Percentiles rank a stretch among this genome's conserved stretches.
Conservation (phyloP, 2,797 vertebrate species). For the Delichon dasypus region DNA sequence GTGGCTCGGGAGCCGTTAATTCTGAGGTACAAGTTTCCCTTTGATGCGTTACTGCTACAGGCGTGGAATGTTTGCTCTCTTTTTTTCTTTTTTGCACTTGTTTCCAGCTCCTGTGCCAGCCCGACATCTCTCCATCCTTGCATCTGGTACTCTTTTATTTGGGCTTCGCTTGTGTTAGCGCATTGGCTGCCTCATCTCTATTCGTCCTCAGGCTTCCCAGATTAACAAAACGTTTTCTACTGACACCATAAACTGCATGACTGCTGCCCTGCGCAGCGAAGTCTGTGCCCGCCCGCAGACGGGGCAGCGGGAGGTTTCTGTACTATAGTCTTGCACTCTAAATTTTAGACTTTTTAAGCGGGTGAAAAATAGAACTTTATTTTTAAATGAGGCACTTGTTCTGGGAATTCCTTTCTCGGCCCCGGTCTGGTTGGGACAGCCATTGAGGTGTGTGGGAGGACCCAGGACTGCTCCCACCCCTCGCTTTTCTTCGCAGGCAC, state of each 20-base stretch:
- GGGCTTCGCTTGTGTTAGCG: background rate
- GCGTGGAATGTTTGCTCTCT: background rate
- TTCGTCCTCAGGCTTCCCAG: conserved; percentile 21
- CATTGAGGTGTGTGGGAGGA: background rate
- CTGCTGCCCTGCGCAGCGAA: background rate
- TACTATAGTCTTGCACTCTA: conserved; percentile 22
- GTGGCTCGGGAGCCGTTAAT: background rate
- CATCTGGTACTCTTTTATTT: conserved; percentile 5
- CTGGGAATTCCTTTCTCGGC: conserved; percentile 10
- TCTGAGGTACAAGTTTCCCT: background rate
- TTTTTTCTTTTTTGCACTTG: background rate
- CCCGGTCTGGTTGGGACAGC: background rate
- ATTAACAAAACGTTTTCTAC: conserved; percentile 23
- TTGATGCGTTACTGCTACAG: background rate
- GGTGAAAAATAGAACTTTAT: conserved; percentile 55
- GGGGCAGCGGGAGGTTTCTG: conserved; percentile 38
- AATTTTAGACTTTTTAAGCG: conserved; percentile 57
- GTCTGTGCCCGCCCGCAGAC: background rate
- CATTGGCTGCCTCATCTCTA: background rate
- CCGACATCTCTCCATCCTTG: background rate
- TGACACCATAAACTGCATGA: conserved; percentile 14
- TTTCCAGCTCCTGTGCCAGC: background rate
- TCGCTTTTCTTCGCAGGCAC: conserved; percentile 23
- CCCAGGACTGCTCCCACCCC: background rate
- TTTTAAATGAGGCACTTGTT: conserved; percentile 49